These are phyloP conservation scores for Gopherus evgoodei DNA, from an alignment of 2,113 vertebrate genomes.

Conservation along the genomic window DNA sequence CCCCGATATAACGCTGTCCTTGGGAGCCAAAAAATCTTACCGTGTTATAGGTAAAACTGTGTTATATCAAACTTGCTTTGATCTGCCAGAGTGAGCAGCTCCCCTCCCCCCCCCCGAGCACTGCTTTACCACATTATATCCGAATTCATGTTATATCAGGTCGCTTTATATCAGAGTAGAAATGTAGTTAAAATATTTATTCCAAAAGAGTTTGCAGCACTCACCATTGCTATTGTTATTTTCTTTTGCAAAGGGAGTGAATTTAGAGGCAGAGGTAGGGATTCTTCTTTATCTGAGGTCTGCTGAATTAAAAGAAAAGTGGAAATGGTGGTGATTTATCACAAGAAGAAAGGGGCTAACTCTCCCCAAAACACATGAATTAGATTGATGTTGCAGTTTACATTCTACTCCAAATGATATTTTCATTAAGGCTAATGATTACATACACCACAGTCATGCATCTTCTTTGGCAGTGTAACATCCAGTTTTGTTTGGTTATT, in stretches of 20 bases:
- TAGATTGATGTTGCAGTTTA: neutral
- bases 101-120: too few relatives aligned
- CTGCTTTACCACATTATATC: too few relatives aligned
- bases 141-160: too few relatives aligned
- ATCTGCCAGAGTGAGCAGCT: too few relatives aligned
- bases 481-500: constrained; percentile 78
- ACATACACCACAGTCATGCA: neutral
- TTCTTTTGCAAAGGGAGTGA: constrained; percentile 65
- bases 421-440: neutral
- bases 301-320: constrained; percentile 29
- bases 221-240: constrained; percentile 76
- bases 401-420: neutral
- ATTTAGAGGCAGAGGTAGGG: constrained; percentile 64
- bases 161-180: too few relatives aligned
- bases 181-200: neutral
- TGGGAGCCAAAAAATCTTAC: too few relatives aligned
- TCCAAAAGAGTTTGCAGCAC: neutral
- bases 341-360: neutral
- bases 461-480: constrained; percentile 53
- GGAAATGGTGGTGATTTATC: neutral
- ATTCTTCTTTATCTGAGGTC: neutral
- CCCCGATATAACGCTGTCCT: too few relatives aligned
- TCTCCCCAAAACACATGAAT: neutral
- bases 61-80: too few relatives aligned
- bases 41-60: too few relatives aligned